These are phyloP conservation scores for Istiophorus platypterus DNA, from an alignment of 2,113 vertebrate genomes.

Conservation along the genomic window DNA sequence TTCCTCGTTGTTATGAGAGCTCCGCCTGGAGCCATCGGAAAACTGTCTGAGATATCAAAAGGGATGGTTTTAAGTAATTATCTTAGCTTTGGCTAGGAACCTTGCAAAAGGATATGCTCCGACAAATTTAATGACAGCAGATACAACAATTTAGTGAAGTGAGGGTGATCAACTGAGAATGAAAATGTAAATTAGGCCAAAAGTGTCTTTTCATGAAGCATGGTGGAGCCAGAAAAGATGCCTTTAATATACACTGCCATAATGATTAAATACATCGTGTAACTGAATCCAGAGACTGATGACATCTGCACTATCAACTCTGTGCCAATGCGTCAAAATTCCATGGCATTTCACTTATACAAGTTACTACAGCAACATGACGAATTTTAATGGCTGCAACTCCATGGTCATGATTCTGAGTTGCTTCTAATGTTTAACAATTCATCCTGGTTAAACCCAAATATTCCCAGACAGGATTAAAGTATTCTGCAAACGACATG, in stretches of 20 bases:
- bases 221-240: neutral
- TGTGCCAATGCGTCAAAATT: too few relatives aligned
- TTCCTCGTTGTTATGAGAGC: neutral
- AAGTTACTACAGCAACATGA: too few relatives aligned
- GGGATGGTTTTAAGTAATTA: conserved; percentile 43
- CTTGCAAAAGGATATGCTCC: conserved; percentile 11
- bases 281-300: neutral
- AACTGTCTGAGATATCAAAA: conserved; percentile 48
- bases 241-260: too few relatives aligned
- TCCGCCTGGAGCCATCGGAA: conserved; percentile 28
- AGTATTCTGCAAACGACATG: neutral
- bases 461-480: neutral
- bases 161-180: conserved; percentile 6
- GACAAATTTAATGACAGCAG: conserved; percentile 30
- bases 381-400: neutral
- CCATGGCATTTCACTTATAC: too few relatives aligned
- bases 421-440: neutral
- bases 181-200: conserved; percentile 29
- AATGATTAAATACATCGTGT: neutral
- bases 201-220: neutral
- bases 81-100: neutral
- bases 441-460: neutral
- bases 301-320: too few relatives aligned
- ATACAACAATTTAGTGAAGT: conserved; percentile 20
- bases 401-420: neutral